These are phyloP conservation scores for Stenchaetothrips biformis DNA, from an alignment of 2,888 invertebrate genomes.

Conservation along the genomic window DNA sequence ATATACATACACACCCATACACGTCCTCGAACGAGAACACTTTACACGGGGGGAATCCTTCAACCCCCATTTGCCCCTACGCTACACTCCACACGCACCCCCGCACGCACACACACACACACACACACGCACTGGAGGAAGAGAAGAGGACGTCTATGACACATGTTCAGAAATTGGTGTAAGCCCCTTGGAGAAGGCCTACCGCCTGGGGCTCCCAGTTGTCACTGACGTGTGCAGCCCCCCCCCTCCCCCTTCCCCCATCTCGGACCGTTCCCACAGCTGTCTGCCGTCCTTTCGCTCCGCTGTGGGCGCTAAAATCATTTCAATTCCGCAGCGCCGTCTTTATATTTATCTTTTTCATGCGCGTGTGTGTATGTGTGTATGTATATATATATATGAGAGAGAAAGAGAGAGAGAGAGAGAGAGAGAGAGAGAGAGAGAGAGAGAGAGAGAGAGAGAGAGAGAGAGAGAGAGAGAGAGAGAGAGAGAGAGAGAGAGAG, in stretches of 20 bases:
- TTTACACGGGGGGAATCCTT: too few relatives aligned
- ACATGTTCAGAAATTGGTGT: constrained; percentile 25
- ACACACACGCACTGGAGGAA: not conserved
- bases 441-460: not conserved
- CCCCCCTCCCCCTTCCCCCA: not conserved
- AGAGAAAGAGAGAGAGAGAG: not conserved
- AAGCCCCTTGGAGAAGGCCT: constrained; percentile 7
- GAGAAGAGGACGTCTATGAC: constrained; percentile 1
- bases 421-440: not conserved
- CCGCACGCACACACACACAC: not conserved
- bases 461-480: too few relatives aligned
- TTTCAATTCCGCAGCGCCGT: too few relatives aligned
- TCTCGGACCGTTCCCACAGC: not conserved
- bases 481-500: not conserved
- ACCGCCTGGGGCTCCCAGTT: not conserved
- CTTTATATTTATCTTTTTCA: too few relatives aligned
- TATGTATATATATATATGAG: not conserved
- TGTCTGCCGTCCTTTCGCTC: not conserved
- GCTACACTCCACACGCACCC: not conserved
- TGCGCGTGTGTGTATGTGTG: too few relatives aligned
- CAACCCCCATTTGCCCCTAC: not conserved
- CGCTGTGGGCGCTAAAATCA: too few relatives aligned
- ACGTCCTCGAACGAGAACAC: too few relatives aligned
- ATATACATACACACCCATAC: not conserved
- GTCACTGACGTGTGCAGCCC: not conserved